phyloP scores from a whole-genome alignment of 2,113 vertebrate species.

The Etheostoma spectabile region DNA sequence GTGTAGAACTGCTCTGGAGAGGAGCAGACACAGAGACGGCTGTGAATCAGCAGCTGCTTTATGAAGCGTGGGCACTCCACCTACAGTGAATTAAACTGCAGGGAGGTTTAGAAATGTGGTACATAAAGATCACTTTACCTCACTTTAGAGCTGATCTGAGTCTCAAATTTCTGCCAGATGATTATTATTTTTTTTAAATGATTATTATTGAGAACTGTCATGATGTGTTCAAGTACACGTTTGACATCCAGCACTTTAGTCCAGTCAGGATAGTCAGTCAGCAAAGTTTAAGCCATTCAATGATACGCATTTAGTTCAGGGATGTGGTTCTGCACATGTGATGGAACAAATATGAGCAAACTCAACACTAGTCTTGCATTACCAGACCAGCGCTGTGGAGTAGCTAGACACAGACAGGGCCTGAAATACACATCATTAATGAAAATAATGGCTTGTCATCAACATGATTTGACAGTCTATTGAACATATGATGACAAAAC shows the following conservation, averaged over 20 bases:
- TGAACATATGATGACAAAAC: not conserved
- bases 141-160: conserved; percentile 9
- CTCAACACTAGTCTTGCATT: not conserved
- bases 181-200: conserved; percentile 5
- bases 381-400: too few relatives aligned
- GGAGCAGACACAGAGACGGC: conserved; percentile 37
- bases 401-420: not conserved
- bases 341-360: conserved; percentile 12
- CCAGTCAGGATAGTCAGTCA: conserved; percentile 36
- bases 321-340: not conserved
- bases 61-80: conserved; percentile 27
- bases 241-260: conserved; percentile 28
- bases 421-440: not conserved
- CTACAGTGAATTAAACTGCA: conserved; percentile 42
- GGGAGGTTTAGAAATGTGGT: conserved; percentile 31
- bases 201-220: not conserved
- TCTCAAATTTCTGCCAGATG: conserved; percentile 23
- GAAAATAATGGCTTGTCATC: not conserved
- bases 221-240: conserved; percentile 13
- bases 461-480: not conserved
- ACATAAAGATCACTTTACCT: conserved; percentile 36
- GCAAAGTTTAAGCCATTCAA: conserved; percentile 26
- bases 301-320: conserved; percentile 15
- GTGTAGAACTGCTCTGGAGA: conserved; percentile 33
- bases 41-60: conserved; percentile 63